phyloP scores from a whole-genome alignment of 2,797 vertebrate species.

The Cuniculus paca region DNA sequence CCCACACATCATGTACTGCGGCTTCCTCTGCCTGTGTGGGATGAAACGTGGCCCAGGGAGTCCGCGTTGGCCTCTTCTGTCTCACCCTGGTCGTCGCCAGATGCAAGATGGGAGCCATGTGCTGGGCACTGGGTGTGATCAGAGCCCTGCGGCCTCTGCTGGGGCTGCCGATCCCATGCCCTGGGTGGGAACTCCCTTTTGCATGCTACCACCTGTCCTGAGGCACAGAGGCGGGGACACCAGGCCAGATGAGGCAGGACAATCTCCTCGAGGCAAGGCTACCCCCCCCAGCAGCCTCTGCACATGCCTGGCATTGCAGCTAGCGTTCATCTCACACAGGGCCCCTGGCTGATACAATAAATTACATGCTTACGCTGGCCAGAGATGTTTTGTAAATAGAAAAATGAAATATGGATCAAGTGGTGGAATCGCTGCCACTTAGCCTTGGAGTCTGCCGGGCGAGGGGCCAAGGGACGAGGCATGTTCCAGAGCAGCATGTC shows the following conservation, averaged over 20 bases:
- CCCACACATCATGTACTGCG: not conserved
- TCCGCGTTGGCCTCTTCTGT: slow-evolving; percentile 3
- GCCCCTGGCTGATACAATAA: not conserved
- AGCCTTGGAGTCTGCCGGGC: not conserved
- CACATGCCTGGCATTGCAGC: not conserved
- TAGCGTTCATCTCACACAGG: not conserved
- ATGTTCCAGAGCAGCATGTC: not conserved
- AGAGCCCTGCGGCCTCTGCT: not conserved
- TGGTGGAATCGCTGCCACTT: not conserved
- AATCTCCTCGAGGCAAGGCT: not conserved
- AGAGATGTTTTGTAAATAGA: slow-evolving; percentile 11
- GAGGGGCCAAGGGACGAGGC: not conserved
- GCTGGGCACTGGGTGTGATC: not conserved
- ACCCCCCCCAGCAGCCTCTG: not conserved
- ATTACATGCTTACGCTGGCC: not conserved
- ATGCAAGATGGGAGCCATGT: slow-evolving; percentile 34
- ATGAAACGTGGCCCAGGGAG: slow-evolving; percentile 45
- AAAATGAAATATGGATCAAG: not conserved
- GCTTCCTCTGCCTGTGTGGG: slow-evolving; percentile 65
- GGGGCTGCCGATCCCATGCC: not conserved
- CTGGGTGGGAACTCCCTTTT: not conserved
- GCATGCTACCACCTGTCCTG: not conserved
- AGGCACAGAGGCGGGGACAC: not conserved
- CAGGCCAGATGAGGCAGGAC: not conserved
- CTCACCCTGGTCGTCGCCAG: slow-evolving; percentile 35